Percentiles rank a stretch among this genome's conserved stretches.
phyloP scores from a whole-genome alignment of 2,888 invertebrate genomes.

The Escarpia spicata region DNA sequence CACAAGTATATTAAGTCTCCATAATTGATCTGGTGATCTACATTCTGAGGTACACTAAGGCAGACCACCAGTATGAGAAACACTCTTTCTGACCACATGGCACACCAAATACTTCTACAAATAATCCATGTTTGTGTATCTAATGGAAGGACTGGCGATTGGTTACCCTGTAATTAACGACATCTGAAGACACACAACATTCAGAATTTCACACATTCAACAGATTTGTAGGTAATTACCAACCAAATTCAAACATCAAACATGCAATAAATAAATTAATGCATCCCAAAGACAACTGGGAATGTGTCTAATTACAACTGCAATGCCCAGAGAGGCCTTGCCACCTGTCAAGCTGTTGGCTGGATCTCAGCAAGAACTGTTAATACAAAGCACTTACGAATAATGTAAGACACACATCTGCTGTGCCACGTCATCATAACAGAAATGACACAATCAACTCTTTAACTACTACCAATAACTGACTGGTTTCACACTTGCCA shows the following conservation, averaged over 20 bases:
- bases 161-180: too few species aligned
- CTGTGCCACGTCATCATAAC: background rate
- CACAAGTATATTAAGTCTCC: too few species aligned
- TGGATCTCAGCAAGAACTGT: background rate
- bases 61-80: too few species aligned
- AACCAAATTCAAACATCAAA: background rate
- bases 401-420: background rate
- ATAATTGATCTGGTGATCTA: too few species aligned
- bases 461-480: background rate
- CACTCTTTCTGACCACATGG: too few species aligned
- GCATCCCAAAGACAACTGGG: background rate
- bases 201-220: background rate
- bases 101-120: too few species aligned
- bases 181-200: too few species aligned
- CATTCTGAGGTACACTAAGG: too few species aligned
- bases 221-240: background rate
- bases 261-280: background rate
- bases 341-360: background rate
- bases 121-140: too few species aligned
- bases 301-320: constrained; percentile 9
- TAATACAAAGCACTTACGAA: background rate
- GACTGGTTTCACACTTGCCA: background rate
- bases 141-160: too few species aligned
- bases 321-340: background rate
- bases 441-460: background rate